Conservation (phyloP, 2,797 vertebrate genomes). For the Carduelis carduelis region DNA sequence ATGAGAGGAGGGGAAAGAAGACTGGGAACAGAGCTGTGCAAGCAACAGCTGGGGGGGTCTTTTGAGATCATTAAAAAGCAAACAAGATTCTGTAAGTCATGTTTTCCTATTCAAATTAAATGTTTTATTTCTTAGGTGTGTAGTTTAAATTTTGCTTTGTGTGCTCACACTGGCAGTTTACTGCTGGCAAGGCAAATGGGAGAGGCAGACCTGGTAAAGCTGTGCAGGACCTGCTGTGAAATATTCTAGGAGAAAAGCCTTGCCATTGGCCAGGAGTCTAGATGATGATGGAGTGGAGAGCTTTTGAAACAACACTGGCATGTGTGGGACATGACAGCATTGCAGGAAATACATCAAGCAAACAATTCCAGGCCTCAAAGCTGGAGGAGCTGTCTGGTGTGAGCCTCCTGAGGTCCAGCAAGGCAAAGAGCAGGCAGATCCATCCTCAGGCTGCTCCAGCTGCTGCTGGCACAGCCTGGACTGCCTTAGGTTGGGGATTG, state of each 20-base stretch:
- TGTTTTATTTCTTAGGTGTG: background rate
- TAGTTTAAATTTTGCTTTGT: background rate
- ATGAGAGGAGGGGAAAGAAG: background rate
- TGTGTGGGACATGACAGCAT: background rate
- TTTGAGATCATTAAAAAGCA: background rate
- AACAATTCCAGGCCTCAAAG: background rate
- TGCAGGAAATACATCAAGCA: background rate
- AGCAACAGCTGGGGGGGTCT: background rate
- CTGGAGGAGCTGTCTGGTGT: fast-evolving
- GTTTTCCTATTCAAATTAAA: background rate
- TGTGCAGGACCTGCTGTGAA: background rate
- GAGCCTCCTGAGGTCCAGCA: background rate
- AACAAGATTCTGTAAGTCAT: background rate
- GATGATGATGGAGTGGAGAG: fast-evolving
- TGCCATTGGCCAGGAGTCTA: background rate
- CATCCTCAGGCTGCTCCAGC: background rate
- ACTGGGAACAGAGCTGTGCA: background rate
- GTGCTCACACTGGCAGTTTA: background rate
- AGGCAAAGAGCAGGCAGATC: background rate
- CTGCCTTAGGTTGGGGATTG: background rate
- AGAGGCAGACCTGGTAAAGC: background rate
- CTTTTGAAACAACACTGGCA: background rate
- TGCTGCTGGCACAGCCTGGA: background rate
- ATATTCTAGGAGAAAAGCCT: background rate
- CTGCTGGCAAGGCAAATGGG: background rate